phyloP scores from a whole-genome alignment of 2,113 vertebrate species.

The Callaeas wilsoni region DNA sequence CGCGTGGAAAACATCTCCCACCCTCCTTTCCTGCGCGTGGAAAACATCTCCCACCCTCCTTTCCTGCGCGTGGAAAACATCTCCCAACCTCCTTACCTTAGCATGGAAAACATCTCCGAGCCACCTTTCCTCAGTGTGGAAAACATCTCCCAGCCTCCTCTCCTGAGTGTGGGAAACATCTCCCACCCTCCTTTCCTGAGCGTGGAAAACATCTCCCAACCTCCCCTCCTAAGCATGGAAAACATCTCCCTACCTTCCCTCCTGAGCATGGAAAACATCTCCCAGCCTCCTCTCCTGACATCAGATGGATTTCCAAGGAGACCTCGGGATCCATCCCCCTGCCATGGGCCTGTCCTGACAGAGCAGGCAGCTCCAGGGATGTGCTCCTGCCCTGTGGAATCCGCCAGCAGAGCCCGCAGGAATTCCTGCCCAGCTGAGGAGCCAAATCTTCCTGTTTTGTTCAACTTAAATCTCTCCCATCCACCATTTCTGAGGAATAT shows the following conservation, averaged over 20 bases:
- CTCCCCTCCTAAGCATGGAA: not conserved
- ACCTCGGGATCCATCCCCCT: not conserved
- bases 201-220: not conserved
- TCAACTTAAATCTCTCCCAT: not conserved
- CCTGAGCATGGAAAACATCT: not conserved
- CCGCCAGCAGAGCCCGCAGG: not conserved
- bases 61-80: not conserved
- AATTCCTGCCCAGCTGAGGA: not conserved
- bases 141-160: not conserved
- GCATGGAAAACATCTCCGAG: not conserved
- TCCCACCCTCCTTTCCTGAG: not conserved
- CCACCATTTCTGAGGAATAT: slow-evolving; percentile 12
- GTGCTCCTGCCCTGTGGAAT: not conserved
- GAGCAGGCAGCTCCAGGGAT: not conserved
- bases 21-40: not conserved
- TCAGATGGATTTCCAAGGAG: not conserved
- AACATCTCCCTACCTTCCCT: not conserved
- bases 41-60: no score
- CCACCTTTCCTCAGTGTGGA: not conserved
- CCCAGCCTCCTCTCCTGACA: not conserved
- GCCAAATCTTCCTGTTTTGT: not conserved
- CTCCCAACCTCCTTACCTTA: not conserved
- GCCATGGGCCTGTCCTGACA: not conserved
- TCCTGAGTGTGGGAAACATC: not conserved
- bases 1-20: no score